Base-by-base conservation (phyloP, 2,797 vertebrate genomes). In the Arctocebus calabarensis region DNA sequence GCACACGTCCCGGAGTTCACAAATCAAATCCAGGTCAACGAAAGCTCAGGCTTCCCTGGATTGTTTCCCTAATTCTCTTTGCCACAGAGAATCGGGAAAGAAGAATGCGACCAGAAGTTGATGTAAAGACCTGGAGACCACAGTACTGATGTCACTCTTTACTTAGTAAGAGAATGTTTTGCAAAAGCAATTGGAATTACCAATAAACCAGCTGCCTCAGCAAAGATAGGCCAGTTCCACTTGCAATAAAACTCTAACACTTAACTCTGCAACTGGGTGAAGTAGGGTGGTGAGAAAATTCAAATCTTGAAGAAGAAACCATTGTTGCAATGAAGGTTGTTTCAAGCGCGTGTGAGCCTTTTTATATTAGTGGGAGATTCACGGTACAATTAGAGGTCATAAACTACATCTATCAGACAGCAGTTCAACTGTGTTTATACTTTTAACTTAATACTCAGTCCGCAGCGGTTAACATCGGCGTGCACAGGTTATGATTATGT, bases 21-120 rank as follows among this genome's bases (percentile, higher is more conserved):
- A 95, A 86, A 94, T 95, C 94, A 96, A 96, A 95, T 40, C 73
- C 77, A 27, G 75, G 91, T 91, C 83, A 95, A 16, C 64, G 96
- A 75, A 75, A 75, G 64, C 91, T 75, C 62, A 2, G 62, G 45
- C 68, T 85, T 74, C 37, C 88, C 88, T 59, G 68, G 25, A 29
- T 8, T 13, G 25, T 81, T 57, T 84, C 45, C 62, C 45, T 19
- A 66, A 1, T 11, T 78, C 64, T 83, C 78, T 73, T 55, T 32
- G 92, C 57, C 79, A 17, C 45, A 7, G 9, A 37, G 34, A 55
- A 75, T 37, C 29, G 23, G 34, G 62, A 77, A 71, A 73, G 10
- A 45, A 70, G 55, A 45, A 62, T 8, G 40, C 83, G 45, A 40
- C 13, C 64, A 11, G 48, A 29, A 92, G 57, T 5, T 57, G 71